Evolutionary conservation across 2,797 vertebrate genomes (phyloP), one percentile per base, ranked within the genome.

Genomic region (Xenentodon cancila): DNA sequence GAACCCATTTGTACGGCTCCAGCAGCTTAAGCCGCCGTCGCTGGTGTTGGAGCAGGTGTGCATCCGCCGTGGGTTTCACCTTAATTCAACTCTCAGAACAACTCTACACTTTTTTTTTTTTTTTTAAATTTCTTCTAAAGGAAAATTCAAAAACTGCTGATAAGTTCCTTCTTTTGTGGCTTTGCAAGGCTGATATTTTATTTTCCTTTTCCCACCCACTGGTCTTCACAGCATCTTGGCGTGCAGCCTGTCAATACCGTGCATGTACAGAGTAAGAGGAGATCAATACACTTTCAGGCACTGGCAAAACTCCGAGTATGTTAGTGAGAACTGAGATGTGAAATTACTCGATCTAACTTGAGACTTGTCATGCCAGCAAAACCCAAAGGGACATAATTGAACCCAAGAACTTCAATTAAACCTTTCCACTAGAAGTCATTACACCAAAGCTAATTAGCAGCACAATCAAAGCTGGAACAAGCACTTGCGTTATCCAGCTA

Each of bases 1-100:
- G 87, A 82, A 85, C 69, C 82, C 78, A 84, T 91, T 89, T 84
- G 82, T 77, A 84, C 68, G 65, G 85, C 84, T 87, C 66, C 71
- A 75, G 81, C 79, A 82, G 81, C 79, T 85, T 85, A 64, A 76
- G 75, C 71, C 53, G 18, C 51, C 68, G 6, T 79, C 75, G 42
- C 71, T 53, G 77, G 46, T 73, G 62, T 44, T 66, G 54, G 17
- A 75, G 77, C 85, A 86, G 83, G 83, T 90, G 87, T 65, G 69
- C 68, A 60, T 79, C 80, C 70, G 75, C 62, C 59, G 66, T 59
- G 56, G 62, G 25, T 62, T 76, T 83, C 64, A 61, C 64, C 82
- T 79, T 59, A 75, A 81, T 75, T 79, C 72, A 76, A 79, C 75
- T 85, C 63, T 27, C 40, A 59, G 25, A 74, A 64, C 19, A 49